Evolutionary conservation across 2,797 vertebrate genomes (phyloP).

Genomic region (Melanotaenia nigrans): DNA sequence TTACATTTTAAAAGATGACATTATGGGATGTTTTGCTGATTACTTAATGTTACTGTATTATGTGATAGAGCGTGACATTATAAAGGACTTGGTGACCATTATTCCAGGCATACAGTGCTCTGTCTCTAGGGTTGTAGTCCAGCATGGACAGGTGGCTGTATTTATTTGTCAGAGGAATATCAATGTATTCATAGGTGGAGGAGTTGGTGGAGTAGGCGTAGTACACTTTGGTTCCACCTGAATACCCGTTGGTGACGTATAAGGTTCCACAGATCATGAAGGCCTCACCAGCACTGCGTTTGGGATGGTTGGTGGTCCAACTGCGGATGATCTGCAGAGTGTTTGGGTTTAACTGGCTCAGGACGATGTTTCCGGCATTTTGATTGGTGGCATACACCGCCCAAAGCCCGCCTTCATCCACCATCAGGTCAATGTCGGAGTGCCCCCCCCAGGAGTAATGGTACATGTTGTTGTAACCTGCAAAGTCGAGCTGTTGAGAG

Average conservation of each 20-base stretch:
- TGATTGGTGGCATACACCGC: slow-evolving; percentile 96
- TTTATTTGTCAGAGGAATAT: slow-evolving; percentile 95
- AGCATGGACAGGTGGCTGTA: slow-evolving; percentile 98
- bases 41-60: slow-evolving; percentile 74
- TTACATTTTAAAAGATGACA: background rate
- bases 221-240: slow-evolving; percentile 95
- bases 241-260: slow-evolving; percentile 96
- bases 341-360: slow-evolving; percentile 92
- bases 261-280: slow-evolving; percentile 98
- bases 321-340: slow-evolving; percentile 91
- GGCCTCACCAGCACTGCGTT: slow-evolving; percentile 93
- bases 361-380: slow-evolving; percentile 95
- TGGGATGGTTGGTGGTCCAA: slow-evolving; percentile 96
- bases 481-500: slow-evolving; percentile 92
- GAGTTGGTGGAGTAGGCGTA: slow-evolving; percentile 96
- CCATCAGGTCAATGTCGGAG: slow-evolving; percentile 99
- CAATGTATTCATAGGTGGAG: slow-evolving; percentile 97
- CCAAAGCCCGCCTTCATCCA: slow-evolving; percentile 94
- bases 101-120: slow-evolving; percentile 96
- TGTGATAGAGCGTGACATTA: slow-evolving; percentile 85
- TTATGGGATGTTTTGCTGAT: background rate
- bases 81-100: slow-evolving; percentile 97
- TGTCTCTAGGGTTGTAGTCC: slow-evolving; percentile 96
- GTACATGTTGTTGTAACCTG: slow-evolving; percentile 97
- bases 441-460: slow-evolving; percentile 98